Conservation (phyloP, 2,113 vertebrate species). For the Circaetus gallicus region DNA sequence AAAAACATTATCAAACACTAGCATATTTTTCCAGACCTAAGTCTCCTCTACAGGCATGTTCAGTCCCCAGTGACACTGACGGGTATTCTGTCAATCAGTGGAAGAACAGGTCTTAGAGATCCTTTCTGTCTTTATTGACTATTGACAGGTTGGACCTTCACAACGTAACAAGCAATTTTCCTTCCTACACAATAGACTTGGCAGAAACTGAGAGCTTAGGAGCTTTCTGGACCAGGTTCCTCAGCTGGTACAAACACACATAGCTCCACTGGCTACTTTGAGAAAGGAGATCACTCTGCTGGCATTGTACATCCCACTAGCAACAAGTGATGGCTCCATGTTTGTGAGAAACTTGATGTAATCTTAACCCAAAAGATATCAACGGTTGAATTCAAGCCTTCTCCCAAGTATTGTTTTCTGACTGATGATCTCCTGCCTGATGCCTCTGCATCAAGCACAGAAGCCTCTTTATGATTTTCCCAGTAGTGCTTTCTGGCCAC, state of each 20-base stretch:
- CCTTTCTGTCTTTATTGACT: neutral
- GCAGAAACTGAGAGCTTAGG: neutral
- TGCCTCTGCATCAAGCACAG: neutral
- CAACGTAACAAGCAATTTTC: neutral
- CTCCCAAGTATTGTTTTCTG: neutral
- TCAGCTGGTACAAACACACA: neutral
- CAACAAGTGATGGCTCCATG: neutral
- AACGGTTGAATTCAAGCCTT: neutral
- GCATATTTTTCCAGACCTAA: neutral
- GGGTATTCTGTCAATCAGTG: neutral
- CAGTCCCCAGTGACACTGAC: accelerated
- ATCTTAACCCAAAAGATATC: neutral
- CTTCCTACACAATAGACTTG: neutral
- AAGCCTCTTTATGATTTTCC: neutral
- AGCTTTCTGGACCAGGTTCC: neutral
- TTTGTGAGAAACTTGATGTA: neutral
- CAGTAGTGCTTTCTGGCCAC: neutral
- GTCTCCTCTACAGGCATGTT: neutral
- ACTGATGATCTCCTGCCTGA: neutral
- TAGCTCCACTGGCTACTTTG: neutral
- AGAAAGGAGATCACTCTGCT: neutral
- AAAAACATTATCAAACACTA: neutral
- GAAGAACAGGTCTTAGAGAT: neutral
- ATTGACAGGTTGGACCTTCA: neutral
- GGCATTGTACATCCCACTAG: neutral